A percentile compares a stretch with the other conserved stretches of the same genome.
These are phyloP conservation scores for Hecatera dysodea DNA, from an alignment of 2,888 invertebrate genomes.

Conservation along the genomic window DNA sequence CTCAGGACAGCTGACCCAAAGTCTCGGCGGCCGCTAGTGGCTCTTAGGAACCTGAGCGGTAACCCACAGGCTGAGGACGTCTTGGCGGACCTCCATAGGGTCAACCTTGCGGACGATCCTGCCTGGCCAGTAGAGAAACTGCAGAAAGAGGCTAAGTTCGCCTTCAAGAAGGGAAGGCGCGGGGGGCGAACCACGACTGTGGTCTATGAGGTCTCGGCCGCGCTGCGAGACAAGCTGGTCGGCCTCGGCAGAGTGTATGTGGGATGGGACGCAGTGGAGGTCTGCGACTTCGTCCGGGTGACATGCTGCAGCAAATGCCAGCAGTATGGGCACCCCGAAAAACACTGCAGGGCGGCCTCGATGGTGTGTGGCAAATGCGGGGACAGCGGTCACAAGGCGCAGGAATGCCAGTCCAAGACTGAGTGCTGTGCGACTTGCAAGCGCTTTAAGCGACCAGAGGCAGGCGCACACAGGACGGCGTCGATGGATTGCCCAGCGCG, in stretches of 20 bases:
- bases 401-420: no score
- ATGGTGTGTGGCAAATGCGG: no score
- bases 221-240: slow-evolving; percentile 16
- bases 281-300: slow-evolving; percentile 37
- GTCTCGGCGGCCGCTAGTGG: background rate
- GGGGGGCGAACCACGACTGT: slow-evolving; percentile 14
- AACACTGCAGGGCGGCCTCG: slow-evolving; percentile 59
- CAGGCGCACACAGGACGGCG: no score
- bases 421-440: no score
- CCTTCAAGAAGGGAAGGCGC: slow-evolving; percentile 8
- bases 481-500: no score
- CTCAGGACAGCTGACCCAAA: rapidly evolving
- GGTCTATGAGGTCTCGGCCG: background rate
- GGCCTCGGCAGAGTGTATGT: slow-evolving; percentile 28
- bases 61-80: rapidly evolving
- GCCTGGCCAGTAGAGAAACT: slow-evolving; percentile 1
- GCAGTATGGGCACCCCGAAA: slow-evolving; percentile 69
- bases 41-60: background rate
- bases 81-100: background rate
- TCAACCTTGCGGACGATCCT: slow-evolving; percentile 22
- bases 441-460: no score
- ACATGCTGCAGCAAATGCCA: slow-evolving; percentile 69
- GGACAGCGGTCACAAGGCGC: no score
- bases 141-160: background rate
- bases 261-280: slow-evolving; percentile 47